Evolutionary conservation across 2,113 vertebrate species (phyloP), one percentile per base, ranked within the genome.

Genomic region (Salvelinus alpinus): DNA sequence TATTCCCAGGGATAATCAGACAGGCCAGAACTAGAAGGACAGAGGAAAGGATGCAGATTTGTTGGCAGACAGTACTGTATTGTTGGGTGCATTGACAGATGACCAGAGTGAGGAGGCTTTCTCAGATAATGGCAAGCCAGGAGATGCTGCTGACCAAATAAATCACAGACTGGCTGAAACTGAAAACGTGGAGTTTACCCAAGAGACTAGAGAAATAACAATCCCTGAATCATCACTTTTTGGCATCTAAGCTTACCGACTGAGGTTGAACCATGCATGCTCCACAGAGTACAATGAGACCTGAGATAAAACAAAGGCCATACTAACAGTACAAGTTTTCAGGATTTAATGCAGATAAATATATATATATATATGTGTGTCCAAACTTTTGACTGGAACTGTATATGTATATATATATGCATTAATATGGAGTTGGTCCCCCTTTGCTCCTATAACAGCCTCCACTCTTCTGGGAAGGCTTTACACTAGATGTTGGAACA

Each of bases 191-290:
- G 80, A 72, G 72, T 71, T 76, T 75, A 69, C 71, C 54, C 54
- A 65, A 27, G 44, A 66, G 64, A 44, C 38, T 44, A 44, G 38
- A 70, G 25, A 64, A 75, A 64, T n/a, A 29, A 18, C 5, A 4
- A 70, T 78, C 54, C 62, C 67, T 18, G 57, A 68, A 66, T 67
- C 2, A 44, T 44, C 8, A 44, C 9, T 44, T 44, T 9, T 44
- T 44, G 38, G 38, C 38, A 2, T 44, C 38, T 1, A 74, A 54
- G 54, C 54, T 44, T 9, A 57, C 67, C 59, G 51, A 66, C 38
- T 48, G 22, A 71, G 7, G 67, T 77, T 82, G 79, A 82, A 69
- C 75, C 82, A 70, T 79, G 82, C 71, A 79, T 66, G 82, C 80
- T 84, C 76, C 76, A 78, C 31, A 64, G 70, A 65, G 80, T 44